These are phyloP conservation scores for Cecidostiba fungosa DNA, from an alignment of 2,888 invertebrate genomes.

Conservation along the genomic window DNA sequence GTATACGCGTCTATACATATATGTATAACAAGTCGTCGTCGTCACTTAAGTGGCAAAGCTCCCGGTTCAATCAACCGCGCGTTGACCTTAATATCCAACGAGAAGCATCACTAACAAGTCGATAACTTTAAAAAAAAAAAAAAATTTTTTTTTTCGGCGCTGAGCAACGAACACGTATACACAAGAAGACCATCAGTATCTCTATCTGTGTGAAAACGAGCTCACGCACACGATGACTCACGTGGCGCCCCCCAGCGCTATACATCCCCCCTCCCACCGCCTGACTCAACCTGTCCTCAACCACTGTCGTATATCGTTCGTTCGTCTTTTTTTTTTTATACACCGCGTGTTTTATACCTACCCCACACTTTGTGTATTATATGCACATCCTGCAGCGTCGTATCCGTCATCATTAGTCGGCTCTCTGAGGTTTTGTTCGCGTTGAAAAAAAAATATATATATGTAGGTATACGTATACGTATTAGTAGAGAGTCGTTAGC, in stretches of 20 bases:
- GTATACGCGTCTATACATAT: too few species aligned
- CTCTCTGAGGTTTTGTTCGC: neutral
- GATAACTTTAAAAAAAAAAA: neutral
- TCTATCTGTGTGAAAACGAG: neutral
- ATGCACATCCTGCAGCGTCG: too few species aligned
- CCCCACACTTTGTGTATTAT: too few species aligned
- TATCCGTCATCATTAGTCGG: neutral
- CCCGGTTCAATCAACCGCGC: neutral
- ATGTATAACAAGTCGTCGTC: neutral
- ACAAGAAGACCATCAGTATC: neutral
- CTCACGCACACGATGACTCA: conserved; percentile 11
- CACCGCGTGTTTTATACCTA: too few species aligned
- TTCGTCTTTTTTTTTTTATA: too few species aligned
- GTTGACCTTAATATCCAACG: neutral
- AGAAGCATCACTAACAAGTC: neutral
- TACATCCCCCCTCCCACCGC: neutral
- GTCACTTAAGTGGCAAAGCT: neutral
- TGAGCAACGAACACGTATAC: neutral
- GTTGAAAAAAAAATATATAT: neutral
- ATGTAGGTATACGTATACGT: neutral
- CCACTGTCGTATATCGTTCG: neutral
- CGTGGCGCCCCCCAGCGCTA: conserved; percentile 3
- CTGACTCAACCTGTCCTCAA: conserved; percentile 4
- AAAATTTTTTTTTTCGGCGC: neutral
- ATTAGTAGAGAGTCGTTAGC: neutral